Conservation (phyloP, 1,140 invertebrate species). For the Meloidogyne exigua region DNA sequence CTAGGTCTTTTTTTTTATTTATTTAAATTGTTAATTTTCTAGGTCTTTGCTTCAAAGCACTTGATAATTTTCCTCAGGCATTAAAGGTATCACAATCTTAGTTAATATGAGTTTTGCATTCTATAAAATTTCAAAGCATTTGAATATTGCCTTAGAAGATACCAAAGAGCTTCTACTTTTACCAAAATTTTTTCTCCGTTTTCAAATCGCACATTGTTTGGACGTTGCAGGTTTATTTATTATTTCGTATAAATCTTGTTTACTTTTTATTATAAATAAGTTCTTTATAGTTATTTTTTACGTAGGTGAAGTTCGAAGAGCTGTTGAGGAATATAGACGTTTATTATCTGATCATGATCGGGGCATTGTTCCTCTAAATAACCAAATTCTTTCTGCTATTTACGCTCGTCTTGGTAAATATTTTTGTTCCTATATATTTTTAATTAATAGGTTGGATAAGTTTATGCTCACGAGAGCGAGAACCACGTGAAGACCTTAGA, state of each 20-base stretch:
- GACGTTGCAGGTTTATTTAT: constrained; percentile 16
- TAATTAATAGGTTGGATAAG: constrained; percentile 34
- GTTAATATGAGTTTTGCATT: not conserved
- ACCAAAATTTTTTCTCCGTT: constrained; percentile 36
- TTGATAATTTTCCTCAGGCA: constrained; percentile 41
- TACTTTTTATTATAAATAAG: too few relatives aligned
- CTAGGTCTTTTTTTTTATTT: not conserved
- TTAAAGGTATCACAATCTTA: constrained; percentile 27
- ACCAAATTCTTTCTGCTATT: constrained; percentile 31
- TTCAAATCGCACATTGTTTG: constrained; percentile 39
- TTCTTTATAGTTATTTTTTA: not conserved
- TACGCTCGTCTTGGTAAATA: constrained; percentile 31
- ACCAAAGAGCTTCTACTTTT: constrained; percentile 19
- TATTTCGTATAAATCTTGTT: not conserved
- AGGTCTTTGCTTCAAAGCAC: constrained; percentile 36
- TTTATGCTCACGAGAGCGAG: constrained; percentile 28
- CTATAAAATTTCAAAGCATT: constrained; percentile 22
- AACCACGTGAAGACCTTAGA: constrained; percentile 29
- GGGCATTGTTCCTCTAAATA: constrained; percentile 7
- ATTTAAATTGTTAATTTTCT: constrained; percentile 21
- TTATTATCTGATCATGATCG: constrained; percentile 32
- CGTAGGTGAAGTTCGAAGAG: constrained; percentile 32
- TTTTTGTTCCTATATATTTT: not conserved
- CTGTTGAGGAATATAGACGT: constrained; percentile 36
- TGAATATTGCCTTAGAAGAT: constrained; percentile 37